Conservation (phyloP, 2,113 vertebrate species). For the Rhynchopsitta pachyrhyncha region DNA sequence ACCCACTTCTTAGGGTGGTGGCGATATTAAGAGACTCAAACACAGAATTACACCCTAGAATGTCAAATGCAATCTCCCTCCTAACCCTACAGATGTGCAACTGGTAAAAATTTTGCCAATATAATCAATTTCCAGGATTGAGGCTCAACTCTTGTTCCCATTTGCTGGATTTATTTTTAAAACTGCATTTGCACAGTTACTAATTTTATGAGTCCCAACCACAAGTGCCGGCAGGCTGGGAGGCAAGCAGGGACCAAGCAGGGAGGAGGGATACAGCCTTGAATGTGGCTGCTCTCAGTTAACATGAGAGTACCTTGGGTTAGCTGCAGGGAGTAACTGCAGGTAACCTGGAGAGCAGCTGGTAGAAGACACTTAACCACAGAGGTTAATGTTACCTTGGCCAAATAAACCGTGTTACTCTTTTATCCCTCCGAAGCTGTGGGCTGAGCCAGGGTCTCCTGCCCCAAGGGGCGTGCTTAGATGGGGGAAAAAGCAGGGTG, state of each 20-base stretch:
- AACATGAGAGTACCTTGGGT: background rate
- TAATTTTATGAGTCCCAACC: background rate
- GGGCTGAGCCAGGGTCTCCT: background rate
- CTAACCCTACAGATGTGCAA: background rate
- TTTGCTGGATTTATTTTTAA: background rate
- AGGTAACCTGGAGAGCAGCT: background rate
- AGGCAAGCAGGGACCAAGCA: background rate
- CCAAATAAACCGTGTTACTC: background rate
- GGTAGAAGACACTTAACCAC: background rate
- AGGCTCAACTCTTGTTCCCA: background rate
- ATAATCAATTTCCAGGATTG: background rate
- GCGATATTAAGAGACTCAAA: background rate
- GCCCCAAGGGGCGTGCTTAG: accelerated
- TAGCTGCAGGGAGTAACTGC: background rate
- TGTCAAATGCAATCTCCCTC: background rate
- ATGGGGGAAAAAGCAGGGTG: background rate
- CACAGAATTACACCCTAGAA: background rate
- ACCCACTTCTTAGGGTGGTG: background rate
- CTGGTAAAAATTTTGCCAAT: background rate
- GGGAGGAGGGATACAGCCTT: background rate
- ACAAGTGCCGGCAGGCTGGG: background rate
- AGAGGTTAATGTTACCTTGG: background rate
- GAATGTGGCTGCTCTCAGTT: background rate
- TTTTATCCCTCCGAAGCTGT: background rate
- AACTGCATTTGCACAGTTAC: background rate